Evolutionary conservation across 2,797 vertebrate species (phyloP).

Genomic region (Delichon dasypus): DNA sequence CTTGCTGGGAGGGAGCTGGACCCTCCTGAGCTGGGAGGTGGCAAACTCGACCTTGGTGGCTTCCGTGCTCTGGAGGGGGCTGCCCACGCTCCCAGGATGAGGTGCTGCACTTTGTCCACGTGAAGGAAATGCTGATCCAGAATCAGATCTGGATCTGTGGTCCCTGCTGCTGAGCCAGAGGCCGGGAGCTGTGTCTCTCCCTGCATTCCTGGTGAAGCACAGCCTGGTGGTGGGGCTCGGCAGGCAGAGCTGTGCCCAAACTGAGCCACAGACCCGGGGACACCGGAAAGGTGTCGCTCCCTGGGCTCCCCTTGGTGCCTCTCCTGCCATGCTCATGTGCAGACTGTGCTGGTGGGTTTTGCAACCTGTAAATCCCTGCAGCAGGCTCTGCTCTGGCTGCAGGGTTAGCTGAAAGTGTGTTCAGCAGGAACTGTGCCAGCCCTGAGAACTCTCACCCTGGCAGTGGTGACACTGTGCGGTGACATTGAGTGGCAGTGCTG

Average conservation of each 20-base stretch:
- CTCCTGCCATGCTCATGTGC: accelerated
- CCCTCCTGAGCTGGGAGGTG: neutral
- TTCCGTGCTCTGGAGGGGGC: accelerated
- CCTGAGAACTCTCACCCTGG: neutral
- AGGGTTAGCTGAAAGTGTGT: neutral
- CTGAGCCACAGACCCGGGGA: neutral
- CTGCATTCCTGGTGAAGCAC: neutral
- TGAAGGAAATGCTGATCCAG: neutral
- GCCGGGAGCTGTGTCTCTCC: too few species aligned
- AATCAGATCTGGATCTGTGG: neutral
- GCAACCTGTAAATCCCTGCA: neutral
- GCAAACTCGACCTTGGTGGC: too few species aligned
- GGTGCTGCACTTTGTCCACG: accelerated
- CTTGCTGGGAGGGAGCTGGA: too few species aligned
- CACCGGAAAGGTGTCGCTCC: accelerated
- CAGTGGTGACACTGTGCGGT: neutral
- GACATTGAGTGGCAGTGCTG: neutral
- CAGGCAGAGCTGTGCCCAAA: neutral
- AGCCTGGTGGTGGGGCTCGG: accelerated
- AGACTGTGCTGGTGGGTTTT: accelerated
- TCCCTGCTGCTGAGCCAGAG: neutral
- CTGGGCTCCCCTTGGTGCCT: neutral
- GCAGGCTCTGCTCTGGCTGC: neutral
- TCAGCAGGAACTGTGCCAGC: neutral
- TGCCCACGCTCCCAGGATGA: neutral